Base-by-base conservation (phyloP, 2,888 invertebrate genomes). In the Drosophila yooni region DNA sequence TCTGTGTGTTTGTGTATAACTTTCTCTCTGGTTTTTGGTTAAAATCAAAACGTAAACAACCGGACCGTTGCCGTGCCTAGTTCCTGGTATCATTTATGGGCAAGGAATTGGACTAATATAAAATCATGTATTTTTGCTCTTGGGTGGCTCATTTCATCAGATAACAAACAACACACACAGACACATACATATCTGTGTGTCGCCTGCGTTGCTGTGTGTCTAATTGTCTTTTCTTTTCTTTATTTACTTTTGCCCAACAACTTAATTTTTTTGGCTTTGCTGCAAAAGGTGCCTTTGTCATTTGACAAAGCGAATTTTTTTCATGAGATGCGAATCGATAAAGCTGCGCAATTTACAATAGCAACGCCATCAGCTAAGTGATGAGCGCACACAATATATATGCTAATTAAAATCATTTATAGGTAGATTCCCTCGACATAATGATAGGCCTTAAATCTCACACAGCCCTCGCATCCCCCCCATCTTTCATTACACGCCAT, bases 371-470 rank as follows among this genome's bases (percentile, higher is more conserved):
- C 52, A 48, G 21, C 31, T 36, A 15, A 38, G 21, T 29, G 4
- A 52, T 13, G 13, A 2, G 21, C 21, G 25, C 54, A n/a, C 34
- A n/a, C 18, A 54, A 34, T 51, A 54, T 58, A 54, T 64, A 78
- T 77, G 90, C 80, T 89, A 84, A 84, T 88, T 79, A 74, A 79
- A 84, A 88, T 88, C 79, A 89, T 89, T 84, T 88, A 88, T 84
- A 48, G 57, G 50, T 61, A 67, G 63, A 60, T 64, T 58, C 61
- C 27, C 54, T 27, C 7, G 13, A 3, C 53, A 53, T 63, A 40
- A 73, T 63, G 48, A 50, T 53, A 63, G 61, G 34, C 29, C 40
- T 58, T 25, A 46, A 6, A 29, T 40, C 15, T 54, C 51, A 36
- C 38, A 15, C 31, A 52, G 13, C 15, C 21, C 13, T 1, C 21